A percentile compares a stretch with the other conserved stretches of the same genome.
Evolutionary conservation across 2,113 vertebrate genomes (phyloP).

Genomic region (Nibea albiflora): DNA sequence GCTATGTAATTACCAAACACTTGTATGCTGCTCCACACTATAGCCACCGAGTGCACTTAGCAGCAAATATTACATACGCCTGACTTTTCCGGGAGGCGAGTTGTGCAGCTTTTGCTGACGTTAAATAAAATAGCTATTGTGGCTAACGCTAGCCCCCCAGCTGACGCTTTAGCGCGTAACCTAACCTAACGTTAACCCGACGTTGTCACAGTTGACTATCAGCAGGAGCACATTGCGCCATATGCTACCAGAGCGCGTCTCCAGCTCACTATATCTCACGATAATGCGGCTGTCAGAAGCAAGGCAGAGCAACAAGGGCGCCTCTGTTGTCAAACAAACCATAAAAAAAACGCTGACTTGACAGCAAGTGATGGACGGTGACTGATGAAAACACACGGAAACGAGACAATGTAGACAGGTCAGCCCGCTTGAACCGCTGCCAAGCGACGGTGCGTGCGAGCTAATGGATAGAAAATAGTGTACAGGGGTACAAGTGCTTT

Average conservation of each 20-base stretch:
- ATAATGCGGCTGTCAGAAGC: neutral
- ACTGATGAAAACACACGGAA: slow-evolving; percentile 21
- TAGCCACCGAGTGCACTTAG: accelerated
- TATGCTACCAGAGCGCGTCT: neutral
- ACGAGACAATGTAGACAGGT: neutral
- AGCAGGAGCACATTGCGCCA: neutral
- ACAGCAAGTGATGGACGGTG: neutral
- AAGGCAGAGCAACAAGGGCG: neutral
- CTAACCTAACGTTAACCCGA: neutral
- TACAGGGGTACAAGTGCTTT: neutral
- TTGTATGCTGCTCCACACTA: accelerated
- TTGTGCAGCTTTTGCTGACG: neutral
- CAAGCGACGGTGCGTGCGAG: no score
- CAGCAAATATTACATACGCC: neutral
- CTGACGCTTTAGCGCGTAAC: slow-evolving; percentile 6
- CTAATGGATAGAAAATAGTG: neutral
- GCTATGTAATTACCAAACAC: neutral
- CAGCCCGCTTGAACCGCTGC: neutral
- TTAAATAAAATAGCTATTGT: slow-evolving; percentile 15
- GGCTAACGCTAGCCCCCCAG: slow-evolving; percentile 43
- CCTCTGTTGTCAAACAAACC: slow-evolving; percentile 18
- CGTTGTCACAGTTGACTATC: neutral
- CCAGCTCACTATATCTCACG: neutral
- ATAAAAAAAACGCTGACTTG: neutral
- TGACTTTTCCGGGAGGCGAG: neutral